These are phyloP conservation scores for Corythornis cristatus DNA, from an alignment of 2,113 vertebrate genomes.

Conservation along the genomic window DNA sequence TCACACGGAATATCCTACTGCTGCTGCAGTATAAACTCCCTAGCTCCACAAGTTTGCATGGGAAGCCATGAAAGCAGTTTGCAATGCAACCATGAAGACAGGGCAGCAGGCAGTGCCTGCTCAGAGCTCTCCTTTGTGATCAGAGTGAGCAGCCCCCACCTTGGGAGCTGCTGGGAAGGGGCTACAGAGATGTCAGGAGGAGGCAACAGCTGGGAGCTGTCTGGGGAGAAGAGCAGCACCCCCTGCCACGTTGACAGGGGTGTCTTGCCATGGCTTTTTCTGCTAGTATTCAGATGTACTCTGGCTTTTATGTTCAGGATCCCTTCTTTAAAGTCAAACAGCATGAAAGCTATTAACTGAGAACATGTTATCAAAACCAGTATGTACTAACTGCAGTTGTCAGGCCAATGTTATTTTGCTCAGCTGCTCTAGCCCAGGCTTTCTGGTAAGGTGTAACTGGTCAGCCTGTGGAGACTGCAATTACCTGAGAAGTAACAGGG, in stretches of 20 bases:
- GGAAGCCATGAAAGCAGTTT: not conserved
- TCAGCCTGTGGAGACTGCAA: not conserved
- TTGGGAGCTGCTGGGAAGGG: not conserved
- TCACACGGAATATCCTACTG: not conserved
- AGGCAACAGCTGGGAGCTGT: not conserved
- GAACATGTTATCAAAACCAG: not conserved
- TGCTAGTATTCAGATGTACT: not conserved
- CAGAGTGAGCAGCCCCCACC: not conserved
- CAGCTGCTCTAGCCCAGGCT: not conserved
- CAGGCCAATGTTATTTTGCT: not conserved
- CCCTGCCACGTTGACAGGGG: fast-evolving
- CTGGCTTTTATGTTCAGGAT: not conserved
- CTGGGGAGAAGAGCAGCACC: not conserved
- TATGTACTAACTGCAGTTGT: not conserved
- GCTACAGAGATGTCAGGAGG: not conserved
- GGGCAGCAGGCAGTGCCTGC: not conserved
- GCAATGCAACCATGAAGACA: not conserved
- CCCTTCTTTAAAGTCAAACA: not conserved
- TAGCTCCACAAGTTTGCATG: not conserved
- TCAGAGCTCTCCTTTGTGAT: not conserved
- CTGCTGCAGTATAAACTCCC: not conserved
- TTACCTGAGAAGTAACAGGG: not conserved
- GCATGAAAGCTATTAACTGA: not conserved
- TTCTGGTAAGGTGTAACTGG: not conserved
- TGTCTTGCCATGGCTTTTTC: not conserved